Evolutionary conservation across 2,888 invertebrate species (phyloP).

Genomic region (Troides aeacus): DNA sequence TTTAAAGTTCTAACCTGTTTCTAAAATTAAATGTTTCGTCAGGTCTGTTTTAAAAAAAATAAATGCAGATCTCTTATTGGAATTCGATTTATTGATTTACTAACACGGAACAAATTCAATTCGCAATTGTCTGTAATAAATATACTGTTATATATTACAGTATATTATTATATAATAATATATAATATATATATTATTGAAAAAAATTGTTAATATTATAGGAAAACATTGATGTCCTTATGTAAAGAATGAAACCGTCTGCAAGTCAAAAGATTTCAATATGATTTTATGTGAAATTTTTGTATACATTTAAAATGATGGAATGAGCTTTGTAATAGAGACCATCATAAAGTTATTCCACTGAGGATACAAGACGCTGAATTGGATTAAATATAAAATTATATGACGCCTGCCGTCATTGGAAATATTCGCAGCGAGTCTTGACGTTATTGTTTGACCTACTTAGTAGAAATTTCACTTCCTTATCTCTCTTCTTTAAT

Average conservation of each 20-base stretch:
- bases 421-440: constrained; percentile 19
- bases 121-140: background rate
- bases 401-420: constrained; percentile 19
- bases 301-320: constrained; percentile 2
- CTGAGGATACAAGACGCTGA: constrained; percentile 25
- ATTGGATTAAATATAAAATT: constrained; percentile 30
- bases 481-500: background rate
- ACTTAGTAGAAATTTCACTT: constrained; percentile 15
- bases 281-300: background rate
- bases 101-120: too few species aligned
- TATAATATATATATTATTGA: background rate
- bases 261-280: background rate
- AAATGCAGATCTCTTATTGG: too few species aligned
- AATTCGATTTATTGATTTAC: too few species aligned
- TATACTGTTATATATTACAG: background rate
- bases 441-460: constrained; percentile 27
- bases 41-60: too few species aligned
- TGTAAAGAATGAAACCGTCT: background rate
- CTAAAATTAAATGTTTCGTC: too few species aligned
- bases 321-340: constrained; percentile 7
- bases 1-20: too few species aligned
- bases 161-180: too few species aligned
- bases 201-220: background rate
- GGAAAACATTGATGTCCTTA: background rate
- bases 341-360: constrained; percentile 20